phyloP scores from a whole-genome alignment of 2,888 invertebrate genomes.

The Rhagonycha fulva region DNA sequence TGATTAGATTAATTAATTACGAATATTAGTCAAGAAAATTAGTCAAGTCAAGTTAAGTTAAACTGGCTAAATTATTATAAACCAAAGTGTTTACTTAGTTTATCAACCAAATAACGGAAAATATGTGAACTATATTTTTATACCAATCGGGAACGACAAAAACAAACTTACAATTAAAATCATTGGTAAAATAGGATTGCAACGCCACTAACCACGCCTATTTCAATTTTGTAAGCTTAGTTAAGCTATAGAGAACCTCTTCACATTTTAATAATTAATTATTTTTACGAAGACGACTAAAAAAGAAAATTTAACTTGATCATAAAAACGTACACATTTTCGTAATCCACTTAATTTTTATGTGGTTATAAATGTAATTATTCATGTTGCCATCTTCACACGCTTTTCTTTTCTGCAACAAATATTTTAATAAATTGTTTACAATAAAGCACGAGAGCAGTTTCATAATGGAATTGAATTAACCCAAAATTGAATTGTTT shows the following conservation, averaged over 20 bases:
- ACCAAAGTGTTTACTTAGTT: too few species aligned
- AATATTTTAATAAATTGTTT: conserved; percentile 12
- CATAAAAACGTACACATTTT: background rate
- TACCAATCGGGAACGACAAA: too few species aligned
- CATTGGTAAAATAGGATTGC: too few species aligned
- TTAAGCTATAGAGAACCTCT: too few species aligned
- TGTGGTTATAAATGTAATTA: background rate
- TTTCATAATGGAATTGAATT: background rate
- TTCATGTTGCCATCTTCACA: conserved; percentile 2
- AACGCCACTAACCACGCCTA: too few species aligned
- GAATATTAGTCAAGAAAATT: background rate
- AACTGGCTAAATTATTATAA: background rate
- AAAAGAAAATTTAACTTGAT: too few species aligned
- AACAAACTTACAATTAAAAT: too few species aligned
- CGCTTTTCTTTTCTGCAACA: conserved; percentile 12
- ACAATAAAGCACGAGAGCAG: conserved; percentile 2
- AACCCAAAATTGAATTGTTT: background rate
- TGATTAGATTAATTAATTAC: background rate
- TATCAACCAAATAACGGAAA: too few species aligned
- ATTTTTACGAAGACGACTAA: too few species aligned
- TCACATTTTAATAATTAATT: background rate
- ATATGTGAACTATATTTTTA: too few species aligned
- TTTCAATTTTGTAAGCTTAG: too few species aligned
- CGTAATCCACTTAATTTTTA: background rate
- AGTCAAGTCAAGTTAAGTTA: background rate